phyloP scores from a whole-genome alignment of 2,113 vertebrate genomes.

The Melanerpes aurifrons region DNA sequence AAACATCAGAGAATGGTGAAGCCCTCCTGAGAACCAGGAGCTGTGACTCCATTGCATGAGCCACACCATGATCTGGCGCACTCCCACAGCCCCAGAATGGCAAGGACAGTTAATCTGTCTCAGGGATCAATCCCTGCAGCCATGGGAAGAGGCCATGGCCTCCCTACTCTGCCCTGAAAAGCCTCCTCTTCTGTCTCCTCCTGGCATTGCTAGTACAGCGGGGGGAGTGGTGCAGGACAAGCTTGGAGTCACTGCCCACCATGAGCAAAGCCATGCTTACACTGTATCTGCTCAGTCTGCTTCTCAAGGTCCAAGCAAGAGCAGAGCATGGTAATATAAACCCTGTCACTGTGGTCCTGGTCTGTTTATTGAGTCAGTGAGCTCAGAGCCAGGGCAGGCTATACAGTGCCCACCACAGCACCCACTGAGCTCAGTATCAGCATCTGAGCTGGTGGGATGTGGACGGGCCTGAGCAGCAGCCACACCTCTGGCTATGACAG shows the following conservation, averaged over 20 bases:
- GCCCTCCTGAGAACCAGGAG: not conserved
- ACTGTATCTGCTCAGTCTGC: not conserved
- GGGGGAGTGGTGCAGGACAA: not conserved
- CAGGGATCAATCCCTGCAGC: not conserved
- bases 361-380: not conserved
- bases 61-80: not conserved
- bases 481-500: rapidly evolving
- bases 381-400: not conserved
- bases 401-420: not conserved
- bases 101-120: not conserved
- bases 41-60: rapidly evolving
- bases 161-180: not conserved
- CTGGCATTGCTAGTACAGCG: not conserved
- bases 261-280: not conserved
- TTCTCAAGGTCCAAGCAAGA: not conserved
- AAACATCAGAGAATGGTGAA: not conserved
- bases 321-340: rapidly evolving
- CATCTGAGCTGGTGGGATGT: not conserved
- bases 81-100: not conserved
- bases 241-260: not conserved
- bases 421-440: rapidly evolving
- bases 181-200: rapidly evolving
- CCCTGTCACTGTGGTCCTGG: not conserved
- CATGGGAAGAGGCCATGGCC: not conserved
- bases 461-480: not conserved